These are phyloP conservation scores for Scolopax mira DNA, from an alignment of 2,113 vertebrate genomes.

Conservation along the genomic window DNA sequence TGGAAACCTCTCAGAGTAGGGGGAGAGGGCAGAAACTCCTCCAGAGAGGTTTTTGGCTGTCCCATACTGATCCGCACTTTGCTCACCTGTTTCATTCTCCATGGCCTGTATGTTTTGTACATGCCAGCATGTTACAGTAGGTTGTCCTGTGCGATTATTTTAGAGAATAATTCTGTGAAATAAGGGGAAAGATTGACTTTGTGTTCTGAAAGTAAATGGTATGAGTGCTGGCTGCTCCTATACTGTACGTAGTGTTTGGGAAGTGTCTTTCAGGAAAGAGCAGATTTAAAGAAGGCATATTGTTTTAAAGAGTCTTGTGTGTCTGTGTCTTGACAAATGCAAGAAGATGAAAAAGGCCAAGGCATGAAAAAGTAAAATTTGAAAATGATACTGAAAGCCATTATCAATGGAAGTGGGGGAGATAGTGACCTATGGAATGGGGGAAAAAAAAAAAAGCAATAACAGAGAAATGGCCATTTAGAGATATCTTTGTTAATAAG, in stretches of 20 bases:
- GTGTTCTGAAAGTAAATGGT: background rate
- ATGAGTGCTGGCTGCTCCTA: rapidly evolving
- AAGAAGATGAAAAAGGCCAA: background rate
- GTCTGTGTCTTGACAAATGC: background rate
- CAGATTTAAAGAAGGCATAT: background rate
- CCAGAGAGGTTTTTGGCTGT: rapidly evolving
- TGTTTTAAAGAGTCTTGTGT: rapidly evolving
- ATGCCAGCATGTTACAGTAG: too few relatives aligned
- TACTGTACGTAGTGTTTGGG: background rate
- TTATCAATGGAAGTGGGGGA: background rate
- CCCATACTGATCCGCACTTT: rapidly evolving
- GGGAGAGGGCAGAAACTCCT: rapidly evolving
- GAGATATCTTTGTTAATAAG: background rate
- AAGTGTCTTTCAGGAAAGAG: background rate
- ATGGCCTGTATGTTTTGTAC: rapidly evolving
- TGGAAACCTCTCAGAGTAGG: rapidly evolving
- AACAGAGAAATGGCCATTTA: background rate
- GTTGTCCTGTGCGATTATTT: background rate
- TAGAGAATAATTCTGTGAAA: background rate
- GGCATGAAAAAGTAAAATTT: background rate
- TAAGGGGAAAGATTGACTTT: background rate
- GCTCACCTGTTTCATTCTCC: rapidly evolving
- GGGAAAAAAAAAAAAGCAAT: too few relatives aligned
- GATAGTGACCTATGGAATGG: background rate
- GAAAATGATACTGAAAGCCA: background rate